Evolutionary conservation across 2,113 vertebrate species (phyloP).

Genomic region (Proterorhinus semilunaris): DNA sequence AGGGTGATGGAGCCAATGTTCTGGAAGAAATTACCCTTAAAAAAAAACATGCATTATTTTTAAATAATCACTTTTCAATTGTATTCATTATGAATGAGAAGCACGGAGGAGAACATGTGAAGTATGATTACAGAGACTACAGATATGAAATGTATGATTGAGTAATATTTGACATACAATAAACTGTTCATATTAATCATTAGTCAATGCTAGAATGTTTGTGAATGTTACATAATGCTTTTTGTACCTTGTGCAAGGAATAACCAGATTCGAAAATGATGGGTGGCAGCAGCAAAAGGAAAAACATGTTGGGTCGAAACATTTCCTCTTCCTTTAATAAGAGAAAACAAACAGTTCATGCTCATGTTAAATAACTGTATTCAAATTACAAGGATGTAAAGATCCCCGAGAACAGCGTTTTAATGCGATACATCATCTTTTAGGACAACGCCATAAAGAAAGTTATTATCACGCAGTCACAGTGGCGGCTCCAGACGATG

Average conservation of each 20-base stretch:
- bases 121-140: too few species aligned
- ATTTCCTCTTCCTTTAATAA: conserved; percentile 93
- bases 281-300: conserved; percentile 93
- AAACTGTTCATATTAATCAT: too few species aligned
- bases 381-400: too few species aligned
- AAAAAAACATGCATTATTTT: background rate
- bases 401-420: too few species aligned
- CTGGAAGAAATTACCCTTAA: conserved; percentile 98
- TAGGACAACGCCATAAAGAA: background rate
- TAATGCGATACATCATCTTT: background rate
- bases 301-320: conserved; percentile 99
- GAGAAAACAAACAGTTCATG: conserved; percentile 20
- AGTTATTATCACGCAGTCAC: conserved; percentile 9
- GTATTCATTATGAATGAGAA: too few species aligned
- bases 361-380: background rate
- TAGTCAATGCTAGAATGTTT: background rate
- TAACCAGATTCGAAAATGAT: conserved; percentile 99
- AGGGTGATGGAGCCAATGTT: conserved; percentile 98
- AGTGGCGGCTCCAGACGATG: too few species aligned
- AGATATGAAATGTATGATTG: too few species aligned
- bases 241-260: conserved; percentile 91
- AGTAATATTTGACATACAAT: too few species aligned
- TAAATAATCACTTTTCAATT: background rate
- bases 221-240: background rate
- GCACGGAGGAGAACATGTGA: too few species aligned